phyloP scores from a whole-genome alignment of 2,888 invertebrate species.

The Zootermopsis nevadensis region DNA sequence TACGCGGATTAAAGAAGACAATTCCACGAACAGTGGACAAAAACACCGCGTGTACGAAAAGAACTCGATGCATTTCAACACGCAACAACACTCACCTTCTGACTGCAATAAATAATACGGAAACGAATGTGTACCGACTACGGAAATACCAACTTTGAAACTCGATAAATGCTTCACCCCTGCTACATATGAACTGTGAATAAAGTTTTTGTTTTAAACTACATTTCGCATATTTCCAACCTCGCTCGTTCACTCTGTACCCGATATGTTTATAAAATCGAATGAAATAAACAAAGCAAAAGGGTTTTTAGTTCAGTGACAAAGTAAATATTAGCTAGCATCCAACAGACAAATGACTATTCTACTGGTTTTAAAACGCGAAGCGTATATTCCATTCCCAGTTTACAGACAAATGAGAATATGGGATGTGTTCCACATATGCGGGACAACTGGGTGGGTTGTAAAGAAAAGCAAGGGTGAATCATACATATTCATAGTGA shows the following conservation, averaged over 20 bases:
- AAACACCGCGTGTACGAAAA: neutral
- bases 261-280: constrained; percentile 7
- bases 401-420: constrained; percentile 7
- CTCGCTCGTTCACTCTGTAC: neutral
- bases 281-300: neutral
- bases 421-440: neutral
- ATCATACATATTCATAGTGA: constrained; percentile 30
- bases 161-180: neutral
- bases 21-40: neutral
- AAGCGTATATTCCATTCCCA: neutral
- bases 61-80: neutral
- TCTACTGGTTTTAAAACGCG: neutral
- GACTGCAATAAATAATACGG: neutral
- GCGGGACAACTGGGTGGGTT: neutral
- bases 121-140: neutral
- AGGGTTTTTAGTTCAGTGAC: neutral
- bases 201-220: neutral
- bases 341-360: neutral
- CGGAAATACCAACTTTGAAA: constrained; percentile 1
- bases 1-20: neutral
- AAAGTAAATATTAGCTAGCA: constrained; percentile 7
- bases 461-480: neutral
- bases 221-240: neutral
- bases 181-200: neutral
- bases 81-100: neutral